A percentile compares a stretch with the other conserved stretches of the same genome.
Conservation (phyloP, 2,797 vertebrate species). For the Aphelocoma californica region DNA sequence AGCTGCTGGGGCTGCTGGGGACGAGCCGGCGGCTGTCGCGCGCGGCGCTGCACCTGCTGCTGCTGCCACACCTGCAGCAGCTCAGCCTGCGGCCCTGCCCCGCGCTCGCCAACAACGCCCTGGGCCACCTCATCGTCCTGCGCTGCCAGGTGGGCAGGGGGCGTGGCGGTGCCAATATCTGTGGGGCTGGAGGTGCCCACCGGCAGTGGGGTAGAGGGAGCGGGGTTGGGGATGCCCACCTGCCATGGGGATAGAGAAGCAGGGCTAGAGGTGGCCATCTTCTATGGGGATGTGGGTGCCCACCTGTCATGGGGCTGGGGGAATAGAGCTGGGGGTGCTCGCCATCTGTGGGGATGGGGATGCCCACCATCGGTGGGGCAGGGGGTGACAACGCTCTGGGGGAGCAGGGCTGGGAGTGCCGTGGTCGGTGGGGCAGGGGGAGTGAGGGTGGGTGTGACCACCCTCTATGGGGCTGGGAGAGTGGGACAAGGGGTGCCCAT, state of each 20-base stretch:
- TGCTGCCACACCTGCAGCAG: conserved; percentile 81
- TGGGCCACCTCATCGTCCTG: conserved; percentile 75
- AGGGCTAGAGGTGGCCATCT: too few relatives aligned
- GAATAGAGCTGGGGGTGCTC: too few relatives aligned
- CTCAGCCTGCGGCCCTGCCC: conserved; percentile 78
- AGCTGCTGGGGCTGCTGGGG: conserved; percentile 77
- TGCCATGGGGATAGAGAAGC: neutral
- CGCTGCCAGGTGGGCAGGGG: conserved; percentile 78
- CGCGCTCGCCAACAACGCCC: conserved; percentile 72
- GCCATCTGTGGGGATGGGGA: too few relatives aligned
- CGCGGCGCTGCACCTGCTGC: conserved; percentile 81
- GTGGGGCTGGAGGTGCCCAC: neutral
- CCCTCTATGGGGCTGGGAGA: neutral
- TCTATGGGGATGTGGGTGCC: too few relatives aligned
- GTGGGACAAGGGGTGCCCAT: too few relatives aligned
- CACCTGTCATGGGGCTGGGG: too few relatives aligned
- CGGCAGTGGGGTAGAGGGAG: fast-evolving
- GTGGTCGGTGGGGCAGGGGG: neutral
- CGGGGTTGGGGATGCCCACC: neutral
- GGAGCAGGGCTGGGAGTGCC: too few relatives aligned
- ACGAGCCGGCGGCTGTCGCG: conserved; percentile 75
- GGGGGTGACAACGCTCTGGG: neutral
- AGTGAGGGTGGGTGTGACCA: too few relatives aligned
- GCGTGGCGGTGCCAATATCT: too few relatives aligned
- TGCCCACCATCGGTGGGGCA: too few relatives aligned